phyloP scores from a whole-genome alignment of 2,888 invertebrate genomes.

The Ctenicera cuprea region DNA sequence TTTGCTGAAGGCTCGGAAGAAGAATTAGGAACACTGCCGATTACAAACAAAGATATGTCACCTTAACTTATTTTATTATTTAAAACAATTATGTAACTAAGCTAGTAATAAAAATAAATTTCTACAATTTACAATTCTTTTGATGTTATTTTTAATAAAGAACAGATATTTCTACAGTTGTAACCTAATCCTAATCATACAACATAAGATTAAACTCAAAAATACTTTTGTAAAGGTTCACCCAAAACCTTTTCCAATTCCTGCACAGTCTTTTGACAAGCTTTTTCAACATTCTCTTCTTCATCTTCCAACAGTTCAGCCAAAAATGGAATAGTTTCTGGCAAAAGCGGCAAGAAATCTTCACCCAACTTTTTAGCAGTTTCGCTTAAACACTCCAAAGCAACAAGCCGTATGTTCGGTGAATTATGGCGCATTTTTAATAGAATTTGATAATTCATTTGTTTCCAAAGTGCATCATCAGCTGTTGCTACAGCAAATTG shows the following conservation, averaged over 20 bases:
- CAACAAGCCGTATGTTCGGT: slow-evolving; percentile 83
- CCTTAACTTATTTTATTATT: slow-evolving; percentile 36
- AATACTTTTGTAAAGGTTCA: slow-evolving; percentile 93
- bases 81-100: slow-evolving; percentile 18
- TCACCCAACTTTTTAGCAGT: slow-evolving; percentile 90
- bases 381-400: slow-evolving; percentile 84
- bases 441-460: slow-evolving; percentile 91
- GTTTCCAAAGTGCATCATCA: slow-evolving; percentile 92
- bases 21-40: slow-evolving; percentile 66
- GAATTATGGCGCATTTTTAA: slow-evolving; percentile 89
- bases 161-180: too few relatives aligned
- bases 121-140: slow-evolving; percentile 14
- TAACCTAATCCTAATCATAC: too few relatives aligned
- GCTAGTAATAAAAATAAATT: slow-evolving; percentile 31
- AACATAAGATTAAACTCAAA: too few relatives aligned
- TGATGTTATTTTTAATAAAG: not conserved
- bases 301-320: slow-evolving; percentile 95
- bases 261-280: slow-evolving; percentile 86
- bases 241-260: slow-evolving; percentile 91
- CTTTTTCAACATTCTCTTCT: slow-evolving; percentile 86
- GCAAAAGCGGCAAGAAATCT: slow-evolving; percentile 90
- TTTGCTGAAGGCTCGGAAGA: slow-evolving; percentile 68
- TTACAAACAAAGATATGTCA: slow-evolving; percentile 27
- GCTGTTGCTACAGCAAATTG: slow-evolving; percentile 88
- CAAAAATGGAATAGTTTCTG: slow-evolving; percentile 95